Evolutionary conservation across 37 sponge, comb jelly and placozoan species (phyloP), one percentile per base, ranked within the genome.

Genomic region (Aplysina aerophoba): DNA sequence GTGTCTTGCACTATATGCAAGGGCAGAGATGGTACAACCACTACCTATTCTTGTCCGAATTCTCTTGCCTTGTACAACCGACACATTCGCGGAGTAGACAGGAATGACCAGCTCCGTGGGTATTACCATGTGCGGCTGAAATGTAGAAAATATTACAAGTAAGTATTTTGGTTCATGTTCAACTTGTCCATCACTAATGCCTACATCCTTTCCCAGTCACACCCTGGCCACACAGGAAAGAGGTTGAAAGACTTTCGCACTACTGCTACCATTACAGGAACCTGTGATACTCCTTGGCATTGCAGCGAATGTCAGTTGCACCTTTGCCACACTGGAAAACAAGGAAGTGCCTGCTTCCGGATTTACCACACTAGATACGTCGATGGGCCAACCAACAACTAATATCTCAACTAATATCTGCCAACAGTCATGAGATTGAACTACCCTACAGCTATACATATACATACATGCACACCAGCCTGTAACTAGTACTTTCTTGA

Each of bases 161-260:
- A 81, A 21, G 35, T 87, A 22, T 87, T 81, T 55, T 87, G 62
- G 58, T 67, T 81, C 34, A 15, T 81, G 33, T 25, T 87, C 15
- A 82, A 81, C 59, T 4, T 81, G 19, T 59, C 73, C 6, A n/a
- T 87, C 39, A 81, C 82, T 20, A 87, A 87, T 58, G 40, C 73
- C 36, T 87, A 38, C 50, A 24, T 83, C 4, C 25, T 62, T 62
- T 6, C 4, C 64, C 24, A 62, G 28, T n/a, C 24, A 62, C 2
- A n/a, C 25, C 64, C 64, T 13, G 28, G 11, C 28, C 2, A 4
- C 5, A 13, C 4, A 62, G 28, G 2, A 62, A n/a, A 4, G 27
- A 62, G 4, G 4, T 2, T 28, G 4, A 62, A 62, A 11, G 64
- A 62, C 25, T 62, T 62, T 11, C 4, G 24, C 50, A 44, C 50